These are phyloP conservation scores for Caenorhabditis macrosperma DNA, from an alignment of 2,888 invertebrate species.

Conservation along the genomic window DNA sequence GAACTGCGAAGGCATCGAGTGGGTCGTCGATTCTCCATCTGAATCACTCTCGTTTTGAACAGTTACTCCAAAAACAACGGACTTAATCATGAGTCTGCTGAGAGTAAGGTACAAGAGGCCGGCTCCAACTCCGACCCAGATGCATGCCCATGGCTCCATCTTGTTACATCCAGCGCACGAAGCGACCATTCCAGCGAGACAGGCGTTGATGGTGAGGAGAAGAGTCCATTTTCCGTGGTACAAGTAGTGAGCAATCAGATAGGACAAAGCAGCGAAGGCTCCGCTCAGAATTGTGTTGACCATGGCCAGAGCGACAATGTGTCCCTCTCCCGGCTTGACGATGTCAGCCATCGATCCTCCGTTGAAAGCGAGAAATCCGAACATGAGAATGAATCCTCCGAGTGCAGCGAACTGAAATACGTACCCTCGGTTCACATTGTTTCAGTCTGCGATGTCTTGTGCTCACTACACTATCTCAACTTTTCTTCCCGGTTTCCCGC, in stretches of 20 bases:
- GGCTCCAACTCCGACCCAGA: constrained; percentile 81
- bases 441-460: constrained; percentile 7
- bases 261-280: constrained; percentile 82
- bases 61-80: too few relatives aligned
- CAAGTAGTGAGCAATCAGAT: constrained; percentile 80
- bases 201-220: constrained; percentile 82
- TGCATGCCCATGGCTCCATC: constrained; percentile 81
- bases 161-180: constrained; percentile 82
- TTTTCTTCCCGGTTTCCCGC: neutral
- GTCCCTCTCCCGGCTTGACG: constrained; percentile 81
- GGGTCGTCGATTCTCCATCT: constrained; percentile 82
- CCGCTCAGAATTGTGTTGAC: constrained; percentile 83
- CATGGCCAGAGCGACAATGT: constrained; percentile 81
- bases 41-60: constrained; percentile 1
- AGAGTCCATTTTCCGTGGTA: constrained; percentile 82
- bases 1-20: constrained; percentile 83
- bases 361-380: constrained; percentile 84
- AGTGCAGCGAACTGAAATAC: constrained; percentile 82
- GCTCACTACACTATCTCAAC: neutral
- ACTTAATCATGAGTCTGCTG: constrained; percentile 77
- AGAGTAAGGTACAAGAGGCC: constrained; percentile 81
- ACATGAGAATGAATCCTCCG: constrained; percentile 83
- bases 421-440: neutral
- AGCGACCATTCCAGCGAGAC: constrained; percentile 82
- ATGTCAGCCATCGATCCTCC: constrained; percentile 82